Conservation (phyloP, 2,797 vertebrate species). For the Borostomias antarcticus region DNA sequence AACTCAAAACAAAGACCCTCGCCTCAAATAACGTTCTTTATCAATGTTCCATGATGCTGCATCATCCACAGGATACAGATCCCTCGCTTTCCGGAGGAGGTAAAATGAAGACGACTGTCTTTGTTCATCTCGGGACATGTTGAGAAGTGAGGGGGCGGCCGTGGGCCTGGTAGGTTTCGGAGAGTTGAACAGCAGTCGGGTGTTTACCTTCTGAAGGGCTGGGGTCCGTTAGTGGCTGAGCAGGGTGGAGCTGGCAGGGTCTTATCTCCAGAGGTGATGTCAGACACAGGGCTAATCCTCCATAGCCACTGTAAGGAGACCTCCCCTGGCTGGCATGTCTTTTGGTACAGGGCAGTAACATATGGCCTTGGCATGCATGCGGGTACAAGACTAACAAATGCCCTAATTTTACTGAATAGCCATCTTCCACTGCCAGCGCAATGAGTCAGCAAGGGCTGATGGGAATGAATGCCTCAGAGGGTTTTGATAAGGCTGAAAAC, state of each 20-base stretch:
- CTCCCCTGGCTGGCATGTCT: background rate
- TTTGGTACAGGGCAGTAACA: too few relatives aligned
- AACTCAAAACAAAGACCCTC: conserved; percentile 25
- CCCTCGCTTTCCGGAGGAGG: background rate
- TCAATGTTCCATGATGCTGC: conserved; percentile 43
- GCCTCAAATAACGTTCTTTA: conserved; percentile 31
- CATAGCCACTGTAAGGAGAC: background rate
- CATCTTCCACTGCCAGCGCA: background rate
- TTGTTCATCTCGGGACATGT: conserved; percentile 1
- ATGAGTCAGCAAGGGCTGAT: background rate
- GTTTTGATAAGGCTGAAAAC: background rate
- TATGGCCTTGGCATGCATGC: background rate
- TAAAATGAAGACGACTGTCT: background rate
- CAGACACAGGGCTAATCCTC: background rate
- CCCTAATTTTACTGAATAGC: background rate
- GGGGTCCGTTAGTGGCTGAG: too few relatives aligned
- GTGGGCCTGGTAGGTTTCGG: background rate
- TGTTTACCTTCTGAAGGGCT: background rate
- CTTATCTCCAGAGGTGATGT: background rate
- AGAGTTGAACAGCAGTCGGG: background rate
- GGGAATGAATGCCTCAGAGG: background rate
- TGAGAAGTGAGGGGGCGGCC: conserved; percentile 4
- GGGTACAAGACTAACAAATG: background rate
- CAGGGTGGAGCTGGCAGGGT: background rate
- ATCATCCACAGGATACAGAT: conserved; percentile 6